phyloP scores from a whole-genome alignment of 2,113 vertebrate genomes.

The Callipepla californica region DNA sequence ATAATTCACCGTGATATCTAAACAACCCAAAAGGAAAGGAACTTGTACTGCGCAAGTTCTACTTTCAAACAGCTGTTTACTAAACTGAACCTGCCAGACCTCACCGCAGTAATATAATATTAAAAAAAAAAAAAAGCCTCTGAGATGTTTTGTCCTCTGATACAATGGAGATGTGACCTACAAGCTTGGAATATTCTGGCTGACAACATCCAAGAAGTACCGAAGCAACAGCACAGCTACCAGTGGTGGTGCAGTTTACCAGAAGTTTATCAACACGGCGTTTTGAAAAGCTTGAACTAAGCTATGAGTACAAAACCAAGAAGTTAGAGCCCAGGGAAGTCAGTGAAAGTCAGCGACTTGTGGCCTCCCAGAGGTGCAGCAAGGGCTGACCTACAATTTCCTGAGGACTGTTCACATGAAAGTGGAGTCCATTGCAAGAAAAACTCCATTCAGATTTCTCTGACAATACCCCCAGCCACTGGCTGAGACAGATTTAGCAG shows the following conservation, averaged over 20 bases:
- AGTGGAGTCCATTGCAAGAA: neutral
- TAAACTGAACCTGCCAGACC: neutral
- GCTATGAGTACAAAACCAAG: neutral
- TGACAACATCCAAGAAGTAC: neutral
- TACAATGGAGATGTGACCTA: neutral
- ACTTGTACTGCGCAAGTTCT: neutral
- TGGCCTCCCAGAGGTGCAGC: neutral
- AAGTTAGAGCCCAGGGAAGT: neutral
- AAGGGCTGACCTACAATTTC: neutral
- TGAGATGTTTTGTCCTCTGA: neutral
- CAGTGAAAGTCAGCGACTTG: neutral
- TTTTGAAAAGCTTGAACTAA: neutral
- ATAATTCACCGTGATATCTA: neutral
- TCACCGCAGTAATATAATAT: neutral
- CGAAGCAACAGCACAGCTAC: neutral
- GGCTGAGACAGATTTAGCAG: neutral
- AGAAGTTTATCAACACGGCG: neutral
- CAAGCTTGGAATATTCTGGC: neutral
- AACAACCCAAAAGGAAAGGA: neutral
- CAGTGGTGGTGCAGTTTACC: neutral
- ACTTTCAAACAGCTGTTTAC: neutral
- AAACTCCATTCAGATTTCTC: neutral
- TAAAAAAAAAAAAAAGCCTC: neutral
- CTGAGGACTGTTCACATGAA: neutral
- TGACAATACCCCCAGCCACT: neutral